Evolutionary conservation across 1,140 invertebrate species (phyloP), one percentile per base, ranked within the genome.

Genomic region (Elymnias hypermnestra): DNA sequence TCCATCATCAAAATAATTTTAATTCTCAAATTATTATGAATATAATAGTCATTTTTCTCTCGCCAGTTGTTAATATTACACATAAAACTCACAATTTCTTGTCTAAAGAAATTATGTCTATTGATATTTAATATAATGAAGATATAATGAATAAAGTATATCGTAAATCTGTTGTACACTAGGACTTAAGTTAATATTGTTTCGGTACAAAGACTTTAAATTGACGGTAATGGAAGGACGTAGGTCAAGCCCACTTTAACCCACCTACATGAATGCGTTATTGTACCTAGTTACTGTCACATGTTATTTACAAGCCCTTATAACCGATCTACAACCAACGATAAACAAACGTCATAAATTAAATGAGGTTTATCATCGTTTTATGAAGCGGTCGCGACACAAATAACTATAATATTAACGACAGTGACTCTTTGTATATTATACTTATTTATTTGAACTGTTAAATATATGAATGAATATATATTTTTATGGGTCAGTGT

Each of bases 281-380:
- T 17, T 35, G 14, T n/a, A n/a, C n/a, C 3, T 6, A 36, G 13
- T 21, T 10, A 36, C 33, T 7, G 17, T 36, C n/a, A 36, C 33
- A 21, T 21, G n/a, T 36, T 36, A 36, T 36, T 36, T 36, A 36
- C 19, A 19, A 4, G 17, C 17, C 29, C 29, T 9, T n/a, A 36
- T 9, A 21, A 36, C 33, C 15, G 17, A 3, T 14, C n/a, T 35
- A 9, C 14, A 9, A 5, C 5, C 31, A 17, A 15, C 31, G 6
- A 36, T 36, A 36, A 36, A 36, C 18, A 36, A 19, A 36, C 8
- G 33, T 21, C 33, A 36, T 36, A 36, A 36, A 36, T 36, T 36
- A 36, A 36, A 36, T 36, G 33, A 21, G 17, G 33, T 36, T 36
- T 36, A 36, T 36, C 33, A 10, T 21, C 33, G n/a, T 36, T 36